Percentiles rank a stretch among this genome's conserved stretches.
phyloP scores from a whole-genome alignment of 2,113 vertebrate genomes.

The Rhinolophus ferrumequinum region DNA sequence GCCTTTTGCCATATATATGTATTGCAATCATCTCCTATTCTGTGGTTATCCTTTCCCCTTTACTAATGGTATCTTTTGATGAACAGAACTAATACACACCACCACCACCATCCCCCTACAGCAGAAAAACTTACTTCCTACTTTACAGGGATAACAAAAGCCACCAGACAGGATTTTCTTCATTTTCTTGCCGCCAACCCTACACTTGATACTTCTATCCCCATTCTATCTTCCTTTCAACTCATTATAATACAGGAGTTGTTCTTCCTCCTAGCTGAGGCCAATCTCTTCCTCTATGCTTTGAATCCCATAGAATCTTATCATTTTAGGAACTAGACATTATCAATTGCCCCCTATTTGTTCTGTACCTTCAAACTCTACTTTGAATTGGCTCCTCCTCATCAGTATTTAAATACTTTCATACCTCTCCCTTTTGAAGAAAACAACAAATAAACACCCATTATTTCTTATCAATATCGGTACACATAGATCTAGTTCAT shows the following conservation, averaged over 20 bases:
- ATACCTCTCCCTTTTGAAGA: conserved; percentile 6
- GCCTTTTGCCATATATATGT: not conserved
- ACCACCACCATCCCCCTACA: not conserved
- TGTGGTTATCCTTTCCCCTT: not conserved
- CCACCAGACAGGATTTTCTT: not conserved
- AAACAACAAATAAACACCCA: not conserved
- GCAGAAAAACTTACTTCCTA: not conserved
- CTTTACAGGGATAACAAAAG: not conserved
- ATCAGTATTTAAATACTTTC: not conserved
- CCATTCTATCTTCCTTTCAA: not conserved
- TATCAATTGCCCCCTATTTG: not conserved
- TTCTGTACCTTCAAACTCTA: not conserved
- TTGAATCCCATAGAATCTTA: not conserved
- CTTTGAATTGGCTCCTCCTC: not conserved
- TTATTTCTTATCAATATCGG: not conserved
- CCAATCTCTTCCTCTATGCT: not conserved
- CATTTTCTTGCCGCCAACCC: not conserved
- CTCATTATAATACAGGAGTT: not conserved
- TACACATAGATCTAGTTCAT: not conserved
- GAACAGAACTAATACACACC: not conserved
- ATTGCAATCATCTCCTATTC: not conserved
- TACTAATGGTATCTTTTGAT: not conserved
- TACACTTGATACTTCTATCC: not conserved
- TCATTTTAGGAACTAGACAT: not conserved
- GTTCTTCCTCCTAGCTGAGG: not conserved